Evolutionary conservation across 2,113 vertebrate species (phyloP), one percentile per base, ranked within the genome.

Genomic region (Percina caprodes): DNA sequence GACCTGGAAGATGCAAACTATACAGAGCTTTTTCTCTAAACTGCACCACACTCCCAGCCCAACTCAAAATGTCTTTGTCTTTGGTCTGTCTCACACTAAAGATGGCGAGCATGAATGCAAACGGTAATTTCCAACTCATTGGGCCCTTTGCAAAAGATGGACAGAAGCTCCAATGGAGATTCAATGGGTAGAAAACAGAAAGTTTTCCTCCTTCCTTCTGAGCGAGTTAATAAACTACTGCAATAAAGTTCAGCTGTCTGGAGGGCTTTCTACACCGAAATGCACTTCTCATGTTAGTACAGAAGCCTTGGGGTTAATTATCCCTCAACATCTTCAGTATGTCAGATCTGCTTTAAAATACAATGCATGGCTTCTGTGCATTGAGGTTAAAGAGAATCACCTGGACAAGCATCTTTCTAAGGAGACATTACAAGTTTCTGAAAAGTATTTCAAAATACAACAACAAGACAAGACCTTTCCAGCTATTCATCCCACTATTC

Each of bases 231-330:
- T 55, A 42, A 65, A 71, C n/a, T 16, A 0, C 7, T 56, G 23
- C 0, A 78, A 66, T 33, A 79, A 49, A 13, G 56, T 6, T 73
- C 33, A 33, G 23, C 61, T 58, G 1, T 54, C 71, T 63, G 23
- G n/a, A 77, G 71, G 62, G 8, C 23, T 60, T 74, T 74, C 23
- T 3, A 12, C 9, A 19, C 24, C 12, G 5, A 58, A 74, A 74
- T 51, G 15, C 8, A 59, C 5, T 11, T 21, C 42, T 56, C 3
- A 7, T 55, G 23, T 18, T 45, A 24, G 21, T 3, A 1, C 10
- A 55, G n/a, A 3, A 79, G 39, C n/a, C 21, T 33, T 18, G 33
- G n/a, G 42, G 76, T 88, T 86, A 80, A 89, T 88, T 86, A 86
- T 76, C 56, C 70, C 16, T 89, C 26, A 85, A 84, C 63, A 80